Evolutionary conservation across 2,888 invertebrate species (phyloP), one percentile per base, ranked within the genome.

Genomic region (Chesias legatella): DNA sequence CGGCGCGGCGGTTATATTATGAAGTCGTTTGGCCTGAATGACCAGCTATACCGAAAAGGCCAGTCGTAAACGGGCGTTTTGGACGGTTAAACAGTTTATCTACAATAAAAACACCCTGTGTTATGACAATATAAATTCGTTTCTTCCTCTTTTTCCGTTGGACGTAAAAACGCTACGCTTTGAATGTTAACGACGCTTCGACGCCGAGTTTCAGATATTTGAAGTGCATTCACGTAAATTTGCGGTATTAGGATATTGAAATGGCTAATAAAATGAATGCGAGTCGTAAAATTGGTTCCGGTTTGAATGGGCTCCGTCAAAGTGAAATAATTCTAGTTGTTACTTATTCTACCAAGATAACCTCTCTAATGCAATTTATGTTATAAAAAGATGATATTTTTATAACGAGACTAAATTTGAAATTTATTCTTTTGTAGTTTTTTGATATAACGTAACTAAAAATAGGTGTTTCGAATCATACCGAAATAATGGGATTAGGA

Each of bases 101-200:
- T 62, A 51, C 66, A 58, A 69, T 69, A 68, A 72, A 68, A 70
- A 65, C 62, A 58, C 56, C 53, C 60, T 55, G 67, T 67, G 66
- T 72, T 68, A 72, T 65, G 66, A 60, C 64, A 61, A 63, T 67
- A 72, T 68, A 73, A 69, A 68, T 67, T 67, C 64, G 58, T 65
- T 62, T 53, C 62, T 53, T 48, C 48, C 40, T 44, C 53, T 57
- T 53, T 56, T 58, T 62, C 60, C 48, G 51, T 50, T 43, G 52
- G 51, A 48, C 60, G 61, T 66, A 69, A 64, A 68, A 67, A 61
- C 60, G 60, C 60, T 57, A 65, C 58, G 63, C 47, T 54, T 56
- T 63, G 61, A 64, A 71, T 63, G 62, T 64, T 61, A 70, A 67
- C 53, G 60, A 61, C 60, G 35, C 20, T 46, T 37, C 43, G 49